phyloP scores from a whole-genome alignment of 1,140 invertebrate genomes.

The Hormaphis cornu region DNA sequence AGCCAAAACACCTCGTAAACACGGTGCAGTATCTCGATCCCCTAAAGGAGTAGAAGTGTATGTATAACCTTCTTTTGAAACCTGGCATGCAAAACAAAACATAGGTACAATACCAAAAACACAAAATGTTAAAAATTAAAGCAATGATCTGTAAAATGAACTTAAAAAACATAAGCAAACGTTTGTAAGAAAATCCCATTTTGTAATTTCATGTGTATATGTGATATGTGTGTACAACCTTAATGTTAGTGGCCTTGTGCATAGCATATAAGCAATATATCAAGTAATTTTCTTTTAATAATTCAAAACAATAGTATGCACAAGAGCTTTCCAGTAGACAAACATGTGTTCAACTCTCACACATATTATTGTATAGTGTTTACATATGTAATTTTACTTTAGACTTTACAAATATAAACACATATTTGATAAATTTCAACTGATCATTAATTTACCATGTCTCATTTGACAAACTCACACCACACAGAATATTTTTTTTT shows the following conservation, averaged over 20 bases:
- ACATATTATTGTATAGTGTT: not conserved
- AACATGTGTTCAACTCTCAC: not conserved
- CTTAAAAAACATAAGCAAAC: not conserved
- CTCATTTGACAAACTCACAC: not conserved
- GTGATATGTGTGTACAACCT: not conserved
- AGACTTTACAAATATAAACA: not conserved
- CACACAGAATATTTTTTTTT: not conserved
- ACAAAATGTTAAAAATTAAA: conserved; percentile 1
- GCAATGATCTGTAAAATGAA: conserved; percentile 12
- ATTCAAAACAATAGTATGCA: not conserved
- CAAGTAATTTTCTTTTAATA: not conserved
- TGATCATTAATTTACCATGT: not conserved
- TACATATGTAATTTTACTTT: not conserved
- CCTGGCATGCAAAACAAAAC: conserved; percentile 21
- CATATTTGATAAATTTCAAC: not conserved
- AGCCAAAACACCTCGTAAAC: conserved; percentile 23
- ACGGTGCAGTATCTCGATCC: conserved; percentile 6
- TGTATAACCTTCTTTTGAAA: conserved; percentile 18
- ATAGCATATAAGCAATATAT: conserved; percentile 4
- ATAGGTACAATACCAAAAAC: conserved; percentile 17
- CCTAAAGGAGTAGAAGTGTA: conserved; percentile 5
- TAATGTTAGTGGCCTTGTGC: conserved; percentile 11
- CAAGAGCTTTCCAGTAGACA: not conserved
- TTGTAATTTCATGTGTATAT: not conserved
- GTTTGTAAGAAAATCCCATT: not conserved